Base-by-base conservation (phyloP, 2,797 vertebrate species). In the Enoplosus armatus region DNA sequence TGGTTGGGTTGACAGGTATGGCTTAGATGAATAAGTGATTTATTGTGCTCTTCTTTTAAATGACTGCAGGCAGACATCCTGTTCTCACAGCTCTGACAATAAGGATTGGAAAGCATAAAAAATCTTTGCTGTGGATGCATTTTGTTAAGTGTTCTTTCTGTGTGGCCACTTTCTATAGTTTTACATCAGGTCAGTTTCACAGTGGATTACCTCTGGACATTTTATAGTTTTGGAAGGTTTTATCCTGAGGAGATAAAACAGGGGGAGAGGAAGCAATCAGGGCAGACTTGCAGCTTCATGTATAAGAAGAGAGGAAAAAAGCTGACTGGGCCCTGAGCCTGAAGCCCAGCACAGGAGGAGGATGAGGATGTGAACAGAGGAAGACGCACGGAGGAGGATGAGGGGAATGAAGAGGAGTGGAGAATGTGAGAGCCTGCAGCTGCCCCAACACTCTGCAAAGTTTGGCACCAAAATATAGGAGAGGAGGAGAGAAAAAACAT, bases 361-460 rank as follows among this genome's bases (percentile, higher is more conserved):
- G 87, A 85, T 80, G 62, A 85, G 87, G 86, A 90, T 81, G 78
- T 81, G 85, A 88, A 75, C 56, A 63, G 89, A 85, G 85, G 85
- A 87, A 73, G 82, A 83, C 37, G 72, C 56, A 75, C 70, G 77
- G 78, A 81, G 79, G 75, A 74, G 66, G 79, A 85, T 59, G 80
- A 84, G 80, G 73, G 68, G 83, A 73, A 76, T 50, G 68, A 88
- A 70, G 65, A 76, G 75, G 76, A 86, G 78, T 66, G 56, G 87
- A 74, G 82, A 80, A 84, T 87, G 56, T 82, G 77, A 91, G 87
- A 91, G 89, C 91, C 92, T 92, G 92, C 93, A 94, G 93, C 94
- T 94, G 91, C 90, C 87, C 84, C 62, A 53, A 77, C 83, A 80
- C 89, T 92, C 89, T 85, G 72, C 81, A 83, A 85, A 76, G 78